Percentiles rank a stretch among this genome's conserved stretches.
Conservation (phyloP, 2,888 invertebrate species). For the Rotaria socialis region DNA sequence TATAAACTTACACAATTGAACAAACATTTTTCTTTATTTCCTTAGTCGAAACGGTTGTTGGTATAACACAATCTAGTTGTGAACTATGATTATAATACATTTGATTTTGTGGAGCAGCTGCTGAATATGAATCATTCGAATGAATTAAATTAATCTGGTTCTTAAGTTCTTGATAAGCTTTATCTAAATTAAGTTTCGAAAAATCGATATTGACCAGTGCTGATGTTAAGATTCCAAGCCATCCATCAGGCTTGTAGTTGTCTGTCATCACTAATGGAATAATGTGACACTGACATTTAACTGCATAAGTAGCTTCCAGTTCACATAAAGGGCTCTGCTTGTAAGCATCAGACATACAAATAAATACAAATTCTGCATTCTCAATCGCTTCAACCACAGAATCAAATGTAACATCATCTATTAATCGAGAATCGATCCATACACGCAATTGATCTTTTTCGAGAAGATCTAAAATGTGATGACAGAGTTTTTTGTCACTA, state of each 20-base stretch:
- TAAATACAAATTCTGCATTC: neutral
- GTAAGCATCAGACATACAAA: slow-evolving; percentile 13
- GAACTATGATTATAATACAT: neutral
- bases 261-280: neutral
- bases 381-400: neutral
- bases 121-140: neutral
- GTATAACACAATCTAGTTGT: neutral
- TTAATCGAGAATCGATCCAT: neutral
- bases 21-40: neutral
- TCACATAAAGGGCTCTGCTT: neutral
- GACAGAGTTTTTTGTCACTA: neutral
- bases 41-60: neutral
- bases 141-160: neutral
- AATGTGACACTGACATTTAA: neutral
- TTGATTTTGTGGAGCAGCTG: neutral
- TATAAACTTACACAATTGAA: neutral
- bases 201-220: neutral
- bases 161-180: neutral
- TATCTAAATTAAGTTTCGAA: neutral
- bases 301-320: neutral
- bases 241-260: neutral
- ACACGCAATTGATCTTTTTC: neutral
- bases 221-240: neutral
- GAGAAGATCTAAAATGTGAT: neutral
- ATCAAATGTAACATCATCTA: neutral